These are phyloP conservation scores for Corythornis cristatus DNA, from an alignment of 2,113 vertebrate genomes.

Conservation along the genomic window DNA sequence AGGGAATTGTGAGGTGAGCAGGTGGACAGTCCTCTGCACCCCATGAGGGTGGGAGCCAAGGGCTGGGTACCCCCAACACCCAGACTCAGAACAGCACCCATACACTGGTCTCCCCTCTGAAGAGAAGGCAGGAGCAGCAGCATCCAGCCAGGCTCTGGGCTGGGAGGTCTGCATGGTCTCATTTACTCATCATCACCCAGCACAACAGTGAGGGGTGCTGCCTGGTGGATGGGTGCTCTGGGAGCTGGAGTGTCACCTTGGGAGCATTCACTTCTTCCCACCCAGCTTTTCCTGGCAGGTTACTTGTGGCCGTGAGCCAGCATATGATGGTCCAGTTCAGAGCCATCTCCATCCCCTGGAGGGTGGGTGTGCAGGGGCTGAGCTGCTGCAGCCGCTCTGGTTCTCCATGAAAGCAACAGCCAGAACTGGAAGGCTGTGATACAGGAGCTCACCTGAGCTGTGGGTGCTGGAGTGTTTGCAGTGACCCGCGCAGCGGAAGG, in stretches of 20 bases:
- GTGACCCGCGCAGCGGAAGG: not conserved
- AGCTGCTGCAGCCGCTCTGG: not conserved
- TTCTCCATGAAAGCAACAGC: not conserved
- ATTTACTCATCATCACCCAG: rapidly evolving
- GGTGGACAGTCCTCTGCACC: not conserved
- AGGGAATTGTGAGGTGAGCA: rapidly evolving
- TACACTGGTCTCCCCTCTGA: too few species aligned
- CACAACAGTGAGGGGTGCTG: not conserved
- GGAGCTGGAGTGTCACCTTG: not conserved
- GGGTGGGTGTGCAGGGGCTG: not conserved
- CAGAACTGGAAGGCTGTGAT: not conserved
- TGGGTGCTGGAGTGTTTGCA: not conserved
- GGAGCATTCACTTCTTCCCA: rapidly evolving
- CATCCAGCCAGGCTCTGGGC: rapidly evolving
- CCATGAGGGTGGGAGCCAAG: not conserved
- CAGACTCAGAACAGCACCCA: not conserved
- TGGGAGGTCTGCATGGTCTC: not conserved
- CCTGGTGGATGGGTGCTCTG: too few species aligned
- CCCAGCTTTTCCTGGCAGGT: not conserved
- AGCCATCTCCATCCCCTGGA: not conserved
- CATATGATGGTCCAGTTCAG: rapidly evolving
- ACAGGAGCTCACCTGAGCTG: not conserved
- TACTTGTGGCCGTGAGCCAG: not conserved
- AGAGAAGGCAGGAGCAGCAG: not conserved
- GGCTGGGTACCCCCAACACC: not conserved